These are phyloP conservation scores for Cyphomyrus plagiostoma DNA, from an alignment of 2,113 vertebrate genomes.

Conservation along the genomic window DNA sequence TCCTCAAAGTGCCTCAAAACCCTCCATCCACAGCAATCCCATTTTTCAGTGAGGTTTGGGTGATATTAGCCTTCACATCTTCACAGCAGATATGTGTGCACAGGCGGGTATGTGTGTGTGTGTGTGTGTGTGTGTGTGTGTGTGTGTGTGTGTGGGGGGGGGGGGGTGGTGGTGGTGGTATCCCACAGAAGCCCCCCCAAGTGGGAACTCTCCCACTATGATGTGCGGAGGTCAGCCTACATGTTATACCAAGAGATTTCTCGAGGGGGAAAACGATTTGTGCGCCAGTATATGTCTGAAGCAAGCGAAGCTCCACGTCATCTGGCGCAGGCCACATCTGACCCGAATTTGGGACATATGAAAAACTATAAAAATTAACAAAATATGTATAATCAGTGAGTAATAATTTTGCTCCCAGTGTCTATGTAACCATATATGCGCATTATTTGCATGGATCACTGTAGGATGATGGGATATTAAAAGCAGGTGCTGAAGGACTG, in stretches of 20 bases:
- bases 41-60: too few species aligned
- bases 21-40: too few species aligned
- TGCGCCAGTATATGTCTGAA: slow-evolving; percentile 25
- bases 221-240: background rate
- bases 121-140: too few species aligned
- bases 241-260: slow-evolving; percentile 16
- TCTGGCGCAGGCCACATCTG: slow-evolving; percentile 33
- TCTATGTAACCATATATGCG: slow-evolving; percentile 32
- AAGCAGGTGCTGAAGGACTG: slow-evolving; percentile 27
- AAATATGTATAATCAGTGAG: slow-evolving; percentile 34
- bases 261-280: slow-evolving; percentile 27
- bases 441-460: slow-evolving; percentile 26
- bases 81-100: background rate
- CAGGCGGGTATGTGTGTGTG: too few species aligned
- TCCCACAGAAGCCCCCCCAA: slow-evolving; percentile 8
- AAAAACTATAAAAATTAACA: slow-evolving; percentile 41
- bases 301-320: slow-evolving; percentile 22
- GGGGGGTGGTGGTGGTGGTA: too few species aligned
- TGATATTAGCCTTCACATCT: background rate
- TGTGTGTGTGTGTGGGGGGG: too few species aligned
- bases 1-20: too few species aligned
- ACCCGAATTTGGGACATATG: slow-evolving; percentile 38
- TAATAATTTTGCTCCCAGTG: slow-evolving; percentile 26
- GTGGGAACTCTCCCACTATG: slow-evolving; percentile 10
- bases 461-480: slow-evolving; percentile 28